phyloP scores from a whole-genome alignment of 2,797 vertebrate species.

The Leptatherina wallacei region DNA sequence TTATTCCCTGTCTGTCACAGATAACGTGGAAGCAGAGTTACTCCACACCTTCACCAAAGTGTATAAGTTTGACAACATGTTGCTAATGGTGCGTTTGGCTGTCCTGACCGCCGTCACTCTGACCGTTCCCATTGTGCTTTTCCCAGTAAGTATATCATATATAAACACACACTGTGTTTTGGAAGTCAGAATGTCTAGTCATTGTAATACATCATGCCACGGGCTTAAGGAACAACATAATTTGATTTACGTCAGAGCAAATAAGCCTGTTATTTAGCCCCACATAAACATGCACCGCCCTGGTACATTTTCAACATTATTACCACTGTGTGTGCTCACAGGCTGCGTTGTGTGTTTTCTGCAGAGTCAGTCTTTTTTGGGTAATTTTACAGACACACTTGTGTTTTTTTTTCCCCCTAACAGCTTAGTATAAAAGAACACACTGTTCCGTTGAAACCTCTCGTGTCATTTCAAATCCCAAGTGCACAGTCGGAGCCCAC shows the following conservation, averaged over 20 bases:
- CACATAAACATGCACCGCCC: slow-evolving; percentile 26
- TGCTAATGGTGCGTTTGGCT: slow-evolving; percentile 93
- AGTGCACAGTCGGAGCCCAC: slow-evolving; percentile 25
- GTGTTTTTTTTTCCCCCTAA: slow-evolving; percentile 29
- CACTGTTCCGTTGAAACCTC: slow-evolving; percentile 40
- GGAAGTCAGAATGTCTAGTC: neutral
- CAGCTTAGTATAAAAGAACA: slow-evolving; percentile 41
- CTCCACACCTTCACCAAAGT: slow-evolving; percentile 96
- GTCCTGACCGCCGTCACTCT: slow-evolving; percentile 95
- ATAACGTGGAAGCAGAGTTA: slow-evolving; percentile 93
- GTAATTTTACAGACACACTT: slow-evolving; percentile 32
- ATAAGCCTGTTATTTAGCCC: slow-evolving; percentile 13
- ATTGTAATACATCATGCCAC: neutral
- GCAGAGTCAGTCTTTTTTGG: slow-evolving; percentile 11
- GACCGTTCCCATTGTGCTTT: slow-evolving; percentile 96
- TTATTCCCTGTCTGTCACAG: slow-evolving; percentile 65
- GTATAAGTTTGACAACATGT: slow-evolving; percentile 89
- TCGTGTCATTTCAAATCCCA: slow-evolving; percentile 30
- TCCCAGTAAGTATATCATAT: slow-evolving; percentile 89
- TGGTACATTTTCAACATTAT: slow-evolving; percentile 19
- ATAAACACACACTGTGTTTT: neutral
- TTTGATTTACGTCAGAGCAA: slow-evolving; percentile 36
- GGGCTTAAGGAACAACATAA: neutral
- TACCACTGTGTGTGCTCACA: slow-evolving; percentile 38
- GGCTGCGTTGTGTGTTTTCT: slow-evolving; percentile 41